Conservation (phyloP, 92 coral and sea anemone genomes). For the Ricordea florida region DNA sequence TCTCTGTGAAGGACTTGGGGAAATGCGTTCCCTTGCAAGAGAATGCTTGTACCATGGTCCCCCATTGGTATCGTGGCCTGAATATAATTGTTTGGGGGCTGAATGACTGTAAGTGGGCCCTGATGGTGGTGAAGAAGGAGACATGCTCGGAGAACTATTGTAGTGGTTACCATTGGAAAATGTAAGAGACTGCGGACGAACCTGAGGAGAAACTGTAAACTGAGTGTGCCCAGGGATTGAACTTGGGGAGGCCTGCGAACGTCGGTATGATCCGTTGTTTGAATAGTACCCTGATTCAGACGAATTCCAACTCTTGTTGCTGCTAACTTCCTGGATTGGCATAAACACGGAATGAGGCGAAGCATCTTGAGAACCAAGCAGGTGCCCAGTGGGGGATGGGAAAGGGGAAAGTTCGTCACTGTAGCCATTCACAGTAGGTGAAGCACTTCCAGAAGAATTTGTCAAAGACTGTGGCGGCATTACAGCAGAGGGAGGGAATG, state of each 20-base stretch:
- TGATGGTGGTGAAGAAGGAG: slow-evolving; percentile 87
- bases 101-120: slow-evolving; percentile 57
- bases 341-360: slow-evolving; percentile 74
- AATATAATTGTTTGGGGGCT: slow-evolving; percentile 46
- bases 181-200: slow-evolving; percentile 59
- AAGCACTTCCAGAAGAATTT: slow-evolving; percentile 72
- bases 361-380: slow-evolving; percentile 73
- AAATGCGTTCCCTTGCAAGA: slow-evolving; percentile 47
- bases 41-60: slow-evolving; percentile 43
- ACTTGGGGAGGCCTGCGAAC: slow-evolving; percentile 74
- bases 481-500: slow-evolving; percentile 56
- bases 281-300: slow-evolving; percentile 90
- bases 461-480: slow-evolving; percentile 76
- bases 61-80: slow-evolving; percentile 37
- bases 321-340: slow-evolving; percentile 73
- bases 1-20: slow-evolving; percentile 52
- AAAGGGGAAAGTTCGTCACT: slow-evolving; percentile 90
- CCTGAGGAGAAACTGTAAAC: slow-evolving; percentile 65
- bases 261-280: slow-evolving; percentile 64
- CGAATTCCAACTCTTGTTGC: slow-evolving; percentile 68
- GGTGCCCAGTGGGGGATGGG: slow-evolving; percentile 92
- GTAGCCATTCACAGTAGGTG: slow-evolving; percentile 90
- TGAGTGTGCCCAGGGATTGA: slow-evolving; percentile 49
- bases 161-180: slow-evolving; percentile 64
- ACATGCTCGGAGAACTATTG: slow-evolving; percentile 89